Evolutionary conservation across 1,140 invertebrate genomes (phyloP).

Genomic region (Maniola jurtina): DNA sequence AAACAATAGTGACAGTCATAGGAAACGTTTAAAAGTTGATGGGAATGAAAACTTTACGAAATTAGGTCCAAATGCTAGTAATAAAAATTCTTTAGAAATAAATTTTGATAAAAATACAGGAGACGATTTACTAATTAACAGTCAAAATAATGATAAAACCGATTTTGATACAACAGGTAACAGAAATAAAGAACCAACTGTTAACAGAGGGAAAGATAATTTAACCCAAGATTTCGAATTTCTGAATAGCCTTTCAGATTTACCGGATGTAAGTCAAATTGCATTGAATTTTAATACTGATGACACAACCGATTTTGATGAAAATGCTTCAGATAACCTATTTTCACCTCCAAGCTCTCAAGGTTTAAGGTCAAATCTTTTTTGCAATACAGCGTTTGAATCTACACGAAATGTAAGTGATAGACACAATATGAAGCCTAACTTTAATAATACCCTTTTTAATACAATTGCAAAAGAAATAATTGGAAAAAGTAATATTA

Average conservation of each 20-base stretch:
- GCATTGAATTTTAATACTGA: not conserved
- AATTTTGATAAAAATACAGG: not conserved
- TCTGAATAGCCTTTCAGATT: not conserved
- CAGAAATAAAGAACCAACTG: too few relatives aligned
- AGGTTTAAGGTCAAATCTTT: not conserved
- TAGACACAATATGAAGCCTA: too few relatives aligned
- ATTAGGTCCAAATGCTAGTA: not conserved
- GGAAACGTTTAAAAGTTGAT: not conserved
- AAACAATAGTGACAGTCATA: not conserved
- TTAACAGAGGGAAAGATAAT: too few relatives aligned
- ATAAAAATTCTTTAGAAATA: not conserved
- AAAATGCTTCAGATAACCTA: not conserved
- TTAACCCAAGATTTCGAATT: too few relatives aligned
- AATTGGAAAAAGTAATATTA: too few relatives aligned
- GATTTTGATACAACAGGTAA: too few relatives aligned
- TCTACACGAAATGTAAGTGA: too few relatives aligned
- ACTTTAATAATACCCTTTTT: too few relatives aligned
- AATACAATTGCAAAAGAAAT: too few relatives aligned
- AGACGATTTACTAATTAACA: not conserved
- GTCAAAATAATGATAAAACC: too few relatives aligned
- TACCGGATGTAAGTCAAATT: not conserved
- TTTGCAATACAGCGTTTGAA: too few relatives aligned
- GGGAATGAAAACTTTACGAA: not conserved
- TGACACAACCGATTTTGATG: not conserved
- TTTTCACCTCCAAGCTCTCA: not conserved